Percentiles rank a stretch among this genome's conserved stretches.
phyloP scores from a whole-genome alignment of 2,797 vertebrate genomes.

The Cichlasoma orientale region DNA sequence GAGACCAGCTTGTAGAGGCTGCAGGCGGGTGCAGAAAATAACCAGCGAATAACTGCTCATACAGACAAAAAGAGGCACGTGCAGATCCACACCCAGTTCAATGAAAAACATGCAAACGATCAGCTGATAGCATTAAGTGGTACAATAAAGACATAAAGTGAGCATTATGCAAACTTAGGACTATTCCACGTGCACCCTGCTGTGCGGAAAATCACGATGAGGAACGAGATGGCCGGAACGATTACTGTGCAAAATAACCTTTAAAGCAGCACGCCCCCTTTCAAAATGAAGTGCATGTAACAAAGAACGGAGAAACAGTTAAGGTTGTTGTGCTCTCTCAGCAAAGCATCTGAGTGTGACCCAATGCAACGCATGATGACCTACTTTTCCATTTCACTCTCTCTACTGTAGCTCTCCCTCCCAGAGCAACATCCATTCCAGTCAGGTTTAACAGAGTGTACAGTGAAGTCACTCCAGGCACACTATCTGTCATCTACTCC shows the following conservation, averaged over 20 bases:
- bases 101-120: constrained; percentile 37
- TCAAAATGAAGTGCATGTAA: constrained; percentile 38
- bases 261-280: constrained; percentile 10
- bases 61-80: constrained; percentile 3
- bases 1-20: constrained; percentile 17
- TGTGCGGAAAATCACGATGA: constrained; percentile 19
- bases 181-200: constrained; percentile 16
- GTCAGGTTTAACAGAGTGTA: constrained; percentile 76
- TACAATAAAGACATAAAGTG: constrained; percentile 31
- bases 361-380: constrained; percentile 74
- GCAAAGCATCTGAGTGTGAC: constrained; percentile 71
- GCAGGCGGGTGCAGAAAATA: constrained; percentile 12
- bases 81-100: constrained; percentile 22
- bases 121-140: constrained; percentile 37
- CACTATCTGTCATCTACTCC: constrained; percentile 45
- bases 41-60: not conserved
- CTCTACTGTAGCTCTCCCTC: constrained; percentile 63
- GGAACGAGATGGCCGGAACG: not conserved
- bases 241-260: not conserved
- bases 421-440: constrained; percentile 64
- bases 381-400: constrained; percentile 77
- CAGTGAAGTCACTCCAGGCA: constrained; percentile 77
- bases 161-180: constrained; percentile 31
- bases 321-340: constrained; percentile 56
- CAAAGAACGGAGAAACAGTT: constrained; percentile 42